Conservation (phyloP, 2,888 invertebrate genomes). For the Tanypteryx hageni region DNA sequence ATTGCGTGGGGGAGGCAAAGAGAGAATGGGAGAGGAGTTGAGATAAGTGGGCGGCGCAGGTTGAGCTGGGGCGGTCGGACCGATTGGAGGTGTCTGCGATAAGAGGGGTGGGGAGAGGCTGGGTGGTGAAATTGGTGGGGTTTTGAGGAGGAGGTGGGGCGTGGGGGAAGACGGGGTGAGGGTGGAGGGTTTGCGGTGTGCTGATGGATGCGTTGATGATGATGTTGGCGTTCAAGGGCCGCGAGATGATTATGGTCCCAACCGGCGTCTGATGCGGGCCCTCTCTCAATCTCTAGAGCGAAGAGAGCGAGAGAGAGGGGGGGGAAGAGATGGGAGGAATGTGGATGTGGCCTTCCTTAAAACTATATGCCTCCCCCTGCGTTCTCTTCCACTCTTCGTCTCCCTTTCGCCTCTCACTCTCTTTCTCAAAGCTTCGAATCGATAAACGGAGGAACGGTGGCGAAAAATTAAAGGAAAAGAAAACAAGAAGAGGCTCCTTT, state of each 20-base stretch:
- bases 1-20: too few species aligned
- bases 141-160: not conserved
- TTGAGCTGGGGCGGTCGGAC: too few species aligned
- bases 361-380: not conserved
- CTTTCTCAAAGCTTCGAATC: not conserved
- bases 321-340: not conserved
- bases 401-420: too few species aligned
- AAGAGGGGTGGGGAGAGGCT: too few species aligned
- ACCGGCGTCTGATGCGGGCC: constrained; percentile 37
- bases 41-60: too few species aligned
- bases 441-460: not conserved
- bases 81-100: too few species aligned
- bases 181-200: not conserved
- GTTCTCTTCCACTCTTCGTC: too few species aligned
- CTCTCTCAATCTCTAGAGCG: not conserved
- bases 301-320: not conserved
- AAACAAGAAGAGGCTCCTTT: not conserved
- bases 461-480: not conserved
- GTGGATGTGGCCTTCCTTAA: not conserved
- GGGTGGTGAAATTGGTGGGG: not conserved
- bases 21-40: too few species aligned
- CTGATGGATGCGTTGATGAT: constrained; percentile 59
- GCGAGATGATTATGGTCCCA: constrained; percentile 40
- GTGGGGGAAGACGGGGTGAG: not conserved
- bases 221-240: constrained; percentile 45